These are phyloP conservation scores for Dendroctonus ponderosae DNA, from an alignment of 1,140 invertebrate genomes.

Conservation along the genomic window DNA sequence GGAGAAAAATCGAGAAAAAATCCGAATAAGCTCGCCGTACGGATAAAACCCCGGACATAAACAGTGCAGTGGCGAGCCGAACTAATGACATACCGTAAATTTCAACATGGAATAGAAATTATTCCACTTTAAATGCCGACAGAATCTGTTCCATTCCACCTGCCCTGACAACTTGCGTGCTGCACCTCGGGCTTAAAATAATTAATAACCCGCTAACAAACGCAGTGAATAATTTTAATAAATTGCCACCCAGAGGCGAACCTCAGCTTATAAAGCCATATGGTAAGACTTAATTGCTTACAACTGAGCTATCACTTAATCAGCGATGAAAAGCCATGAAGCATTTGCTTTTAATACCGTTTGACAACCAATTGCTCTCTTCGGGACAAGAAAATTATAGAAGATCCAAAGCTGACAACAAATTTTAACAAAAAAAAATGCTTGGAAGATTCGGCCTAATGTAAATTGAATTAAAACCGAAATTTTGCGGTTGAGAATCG, in stretches of 20 bases:
- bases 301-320: conserved; percentile 12
- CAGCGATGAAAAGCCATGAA: not conserved
- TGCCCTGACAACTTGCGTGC: conserved; percentile 23
- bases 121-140: conserved; percentile 5
- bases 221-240: conserved; percentile 29
- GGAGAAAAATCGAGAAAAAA: too few relatives aligned
- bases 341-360: too few relatives aligned
- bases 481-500: not conserved
- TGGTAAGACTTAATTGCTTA: conserved; percentile 24
- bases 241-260: conserved; percentile 29
- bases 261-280: conserved; percentile 24
- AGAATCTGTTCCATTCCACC: conserved; percentile 20
- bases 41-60: not conserved
- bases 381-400: too few relatives aligned
- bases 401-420: too few relatives aligned
- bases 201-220: conserved; percentile 27
- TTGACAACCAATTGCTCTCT: too few relatives aligned
- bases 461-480: too few relatives aligned
- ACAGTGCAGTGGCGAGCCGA: not conserved
- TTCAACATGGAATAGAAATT: conserved; percentile 4
- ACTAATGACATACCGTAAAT: conserved; percentile 3
- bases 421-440: too few relatives aligned
- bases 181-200: conserved; percentile 26
- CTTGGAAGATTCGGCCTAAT: too few relatives aligned
- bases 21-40: too few relatives aligned